Percentiles rank a stretch among this genome's conserved stretches.
Conservation (phyloP, 2,113 vertebrate species). For the Cochlearius cochlearius region DNA sequence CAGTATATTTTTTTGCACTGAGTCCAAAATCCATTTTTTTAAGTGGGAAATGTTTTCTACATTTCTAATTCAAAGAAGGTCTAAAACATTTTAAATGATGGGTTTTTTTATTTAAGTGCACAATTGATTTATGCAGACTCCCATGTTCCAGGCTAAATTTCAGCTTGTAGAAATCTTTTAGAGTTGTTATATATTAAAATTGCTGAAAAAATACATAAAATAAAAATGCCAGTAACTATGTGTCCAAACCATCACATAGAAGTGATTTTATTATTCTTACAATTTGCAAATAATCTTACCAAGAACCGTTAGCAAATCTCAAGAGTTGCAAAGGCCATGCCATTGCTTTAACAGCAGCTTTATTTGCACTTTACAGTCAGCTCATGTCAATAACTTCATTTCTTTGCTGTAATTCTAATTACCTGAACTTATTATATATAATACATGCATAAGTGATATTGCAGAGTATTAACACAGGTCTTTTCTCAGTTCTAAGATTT, state of each 20-base stretch:
- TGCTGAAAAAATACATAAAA: neutral
- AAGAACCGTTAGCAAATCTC: neutral
- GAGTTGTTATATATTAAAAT: neutral
- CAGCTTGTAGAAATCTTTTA: neutral
- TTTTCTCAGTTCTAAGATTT: neutral
- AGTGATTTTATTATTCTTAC: neutral
- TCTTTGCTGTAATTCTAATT: neutral
- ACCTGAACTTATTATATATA: neutral
- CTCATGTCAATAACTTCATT: neutral
- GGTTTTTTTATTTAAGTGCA: neutral
- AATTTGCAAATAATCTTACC: neutral
- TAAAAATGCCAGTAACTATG: neutral
- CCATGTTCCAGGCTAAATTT: neutral
- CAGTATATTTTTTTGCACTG: neutral
- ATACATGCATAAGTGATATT: neutral
- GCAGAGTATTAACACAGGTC: neutral
- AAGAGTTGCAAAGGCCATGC: neutral
- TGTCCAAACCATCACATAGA: neutral
- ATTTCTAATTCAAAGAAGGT: neutral
- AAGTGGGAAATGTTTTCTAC: neutral
- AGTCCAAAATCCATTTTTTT: accelerated
- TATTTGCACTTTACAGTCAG: neutral
- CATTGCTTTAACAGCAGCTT: neutral
- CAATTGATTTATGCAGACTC: neutral
- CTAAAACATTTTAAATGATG: neutral